Conservation (phyloP, 2,113 vertebrate species). For the Coreoperca whiteheadi region DNA sequence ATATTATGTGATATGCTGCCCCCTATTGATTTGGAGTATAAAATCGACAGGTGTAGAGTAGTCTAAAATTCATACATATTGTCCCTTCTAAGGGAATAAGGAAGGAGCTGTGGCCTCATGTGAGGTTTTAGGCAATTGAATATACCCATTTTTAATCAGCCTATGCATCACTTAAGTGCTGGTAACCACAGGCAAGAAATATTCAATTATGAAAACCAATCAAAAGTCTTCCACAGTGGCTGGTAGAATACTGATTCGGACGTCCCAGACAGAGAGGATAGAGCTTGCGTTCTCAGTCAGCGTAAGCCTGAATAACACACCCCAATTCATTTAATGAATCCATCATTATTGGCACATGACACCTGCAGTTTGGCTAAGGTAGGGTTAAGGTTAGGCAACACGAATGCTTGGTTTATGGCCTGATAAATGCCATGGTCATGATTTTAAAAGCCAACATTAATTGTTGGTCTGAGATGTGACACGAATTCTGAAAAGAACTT, state of each 20-base stretch:
- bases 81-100: too few relatives aligned
- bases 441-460: neutral
- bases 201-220: neutral
- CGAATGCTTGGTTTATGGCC: neutral
- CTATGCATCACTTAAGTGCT: neutral
- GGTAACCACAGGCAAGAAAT: neutral
- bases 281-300: slow-evolving; percentile 3
- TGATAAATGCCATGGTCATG: neutral
- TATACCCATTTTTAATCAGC: slow-evolving; percentile 2
- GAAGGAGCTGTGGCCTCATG: neutral
- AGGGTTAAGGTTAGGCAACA: neutral
- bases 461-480: neutral
- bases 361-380: neutral
- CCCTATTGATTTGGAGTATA: too few relatives aligned
- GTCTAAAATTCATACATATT: too few relatives aligned
- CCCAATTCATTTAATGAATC: neutral
- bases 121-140: neutral
- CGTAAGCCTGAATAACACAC: neutral
- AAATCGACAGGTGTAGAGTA: too few relatives aligned
- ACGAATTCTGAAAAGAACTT: neutral
- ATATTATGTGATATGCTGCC: too few relatives aligned
- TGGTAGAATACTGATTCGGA: neutral
- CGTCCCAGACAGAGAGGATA: neutral
- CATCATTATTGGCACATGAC: neutral
- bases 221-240: neutral